These are phyloP conservation scores for Acropora yongei DNA, from an alignment of 64 coral and sea anemone genomes.

Conservation along the genomic window DNA sequence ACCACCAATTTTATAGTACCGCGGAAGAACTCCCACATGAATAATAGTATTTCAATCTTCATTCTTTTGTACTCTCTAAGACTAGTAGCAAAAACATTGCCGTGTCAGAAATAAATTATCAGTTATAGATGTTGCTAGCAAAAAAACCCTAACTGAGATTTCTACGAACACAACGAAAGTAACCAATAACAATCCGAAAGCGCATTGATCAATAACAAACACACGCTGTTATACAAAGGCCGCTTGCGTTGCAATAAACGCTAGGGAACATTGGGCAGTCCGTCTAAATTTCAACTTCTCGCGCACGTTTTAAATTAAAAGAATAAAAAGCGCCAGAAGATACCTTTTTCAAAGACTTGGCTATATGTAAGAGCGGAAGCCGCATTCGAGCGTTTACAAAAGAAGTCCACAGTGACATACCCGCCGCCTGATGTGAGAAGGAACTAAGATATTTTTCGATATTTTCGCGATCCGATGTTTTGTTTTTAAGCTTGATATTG, in stretches of 20 bases:
- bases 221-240: background rate
- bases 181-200: slow-evolving; percentile 30
- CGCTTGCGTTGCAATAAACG: background rate
- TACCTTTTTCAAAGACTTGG: background rate
- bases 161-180: background rate
- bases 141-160: slow-evolving; percentile 18
- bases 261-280: background rate
- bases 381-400: background rate
- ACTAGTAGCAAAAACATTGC: background rate
- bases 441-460: background rate
- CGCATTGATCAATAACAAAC: slow-evolving; percentile 17
- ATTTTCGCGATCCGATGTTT: background rate
- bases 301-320: slow-evolving; percentile 2
- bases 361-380: slow-evolving; percentile 26
- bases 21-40: background rate
- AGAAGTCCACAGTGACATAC: background rate
- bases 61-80: background rate
- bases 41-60: background rate
- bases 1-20: background rate
- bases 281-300: background rate
- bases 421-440: slow-evolving; percentile 14
- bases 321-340: slow-evolving; percentile 14
- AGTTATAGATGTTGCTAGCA: background rate
- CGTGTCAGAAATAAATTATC: background rate
- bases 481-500: background rate